Evolutionary conservation across 2,888 invertebrate genomes (phyloP), one percentile per base, ranked within the genome.

Genomic region (Scaptomyza cyrtandrae): DNA sequence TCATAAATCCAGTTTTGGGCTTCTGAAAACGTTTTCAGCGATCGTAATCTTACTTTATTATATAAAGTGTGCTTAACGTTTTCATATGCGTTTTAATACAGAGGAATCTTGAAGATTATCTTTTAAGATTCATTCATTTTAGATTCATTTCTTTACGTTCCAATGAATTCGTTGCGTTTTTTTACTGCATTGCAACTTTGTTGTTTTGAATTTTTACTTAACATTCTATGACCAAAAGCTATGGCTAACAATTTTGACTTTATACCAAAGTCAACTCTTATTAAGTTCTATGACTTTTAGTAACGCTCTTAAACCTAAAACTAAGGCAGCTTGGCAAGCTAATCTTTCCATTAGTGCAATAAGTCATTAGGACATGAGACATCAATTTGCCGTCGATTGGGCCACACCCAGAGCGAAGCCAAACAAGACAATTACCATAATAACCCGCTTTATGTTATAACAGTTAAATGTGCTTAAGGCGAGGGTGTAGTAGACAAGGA

Each of bases 341-440:
- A 59, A 71, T 71, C 48, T 37, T 60, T 48, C 57, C 49, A 63
- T 75, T 75, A 57, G 56, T 46, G 39, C 27, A 55, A 59, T 71
- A 57, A 33, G 54, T 31, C 58, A 37, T 57, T 14, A 10, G 52
- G 41, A 58, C 7, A 24, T 24, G 52, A 19, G 45, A 31, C 56
- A 39, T 52, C 44, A 62, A 70, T 49, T 58, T 50, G 33, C 59
- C 60, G 57, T 63, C 68, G 68, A 71, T 63, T 68, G 54, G 41
- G 50, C 16, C 67, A 63, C 71, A 55, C 76, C 71, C 60, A 33
- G 48, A 27, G 31, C 24, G n/a, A 50, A 58, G 59, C 59, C 46
- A 41, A 78, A 78, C 75, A 76, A 68, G 70, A 71, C 77, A 79
- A 79, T 79, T 79, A 79, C 74, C 77, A 74, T 77, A 79, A 79